These are phyloP conservation scores for Lepus timidus DNA, from an alignment of 2,113 vertebrate genomes.

Conservation along the genomic window DNA sequence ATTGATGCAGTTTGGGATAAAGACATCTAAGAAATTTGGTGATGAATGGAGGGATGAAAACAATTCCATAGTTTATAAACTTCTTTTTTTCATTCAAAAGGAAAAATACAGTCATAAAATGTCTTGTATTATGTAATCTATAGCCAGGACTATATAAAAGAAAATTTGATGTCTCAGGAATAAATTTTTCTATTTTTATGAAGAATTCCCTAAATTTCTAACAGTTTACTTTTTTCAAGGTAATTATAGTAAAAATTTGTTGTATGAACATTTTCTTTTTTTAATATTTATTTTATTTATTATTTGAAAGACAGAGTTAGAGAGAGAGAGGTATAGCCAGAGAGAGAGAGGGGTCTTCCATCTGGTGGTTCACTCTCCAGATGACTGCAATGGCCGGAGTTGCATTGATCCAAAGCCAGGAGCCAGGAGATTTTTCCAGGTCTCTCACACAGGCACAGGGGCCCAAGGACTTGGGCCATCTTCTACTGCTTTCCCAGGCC, in stretches of 20 bases:
- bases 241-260: neutral
- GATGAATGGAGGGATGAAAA: neutral
- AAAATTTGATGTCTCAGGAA: neutral
- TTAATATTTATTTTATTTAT: too few relatives aligned
- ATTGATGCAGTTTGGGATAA: neutral
- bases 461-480: too few relatives aligned
- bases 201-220: neutral
- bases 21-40: neutral
- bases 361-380: too few relatives aligned
- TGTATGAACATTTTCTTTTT: neutral
- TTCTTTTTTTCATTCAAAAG: neutral
- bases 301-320: too few relatives aligned
- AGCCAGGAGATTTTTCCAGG: too few relatives aligned
- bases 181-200: slow-evolving; percentile 27
- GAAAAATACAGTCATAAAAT: neutral
- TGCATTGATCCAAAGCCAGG: too few relatives aligned
- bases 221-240: neutral
- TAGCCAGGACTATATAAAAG: neutral
- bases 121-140: neutral
- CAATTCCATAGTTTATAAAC: neutral
- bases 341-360: too few relatives aligned
- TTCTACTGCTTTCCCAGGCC: too few relatives aligned
- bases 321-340: too few relatives aligned
- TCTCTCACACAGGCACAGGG: too few relatives aligned
- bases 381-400: too few relatives aligned